Base-by-base conservation (phyloP, 2,113 vertebrate species). In the Smithornis capensis region DNA sequence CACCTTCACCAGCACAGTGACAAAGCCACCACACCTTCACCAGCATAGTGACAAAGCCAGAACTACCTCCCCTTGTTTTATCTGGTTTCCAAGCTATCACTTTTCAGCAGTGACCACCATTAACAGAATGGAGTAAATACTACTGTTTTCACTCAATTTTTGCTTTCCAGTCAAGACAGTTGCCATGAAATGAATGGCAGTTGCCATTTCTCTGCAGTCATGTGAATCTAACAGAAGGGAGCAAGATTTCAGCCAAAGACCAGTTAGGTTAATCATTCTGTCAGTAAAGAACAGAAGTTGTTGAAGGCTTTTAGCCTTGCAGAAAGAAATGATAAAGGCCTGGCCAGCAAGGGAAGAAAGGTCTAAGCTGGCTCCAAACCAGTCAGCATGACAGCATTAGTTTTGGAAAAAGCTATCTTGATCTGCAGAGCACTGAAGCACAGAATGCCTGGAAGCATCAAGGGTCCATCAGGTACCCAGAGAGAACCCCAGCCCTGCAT, bases 161-260 rank as follows among this genome's bases (percentile, higher is more conserved):
- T 75, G 21, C 53, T 65, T 69, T 38, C 50, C 70, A 79, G 81
- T 44, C 11, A 68, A 19, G 35, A 57, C 21, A 57, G 31, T 23
- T 71, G 42, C 28, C 64, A 35, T 35, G 64, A 67, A 67, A 24
- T n/a, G 23, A 47, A 67, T 67, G 64, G 42, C 42, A 67, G 42
- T 63, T 59, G 56, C 33, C 47, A 68, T 47, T 84, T 84, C 31
- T 42, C 74, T 85, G 44, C 65, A 87, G 69, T 31, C 27, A 68
- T 0, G 0, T n/a, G 22, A 79, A 44, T 52, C 28, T 59, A 83
- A 62, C 1, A 74, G 4, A 38, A 55, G 6, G 38, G n/a, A 84
- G 12, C 28, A 17, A 75, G 52, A 31, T 28, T 47, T 87, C 56
- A 75, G 77, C 42, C 63, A 63, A 81, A 42, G 68, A 29, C 27